phyloP scores from a whole-genome alignment of 2,888 invertebrate species.

The Clanis bilineata region DNA sequence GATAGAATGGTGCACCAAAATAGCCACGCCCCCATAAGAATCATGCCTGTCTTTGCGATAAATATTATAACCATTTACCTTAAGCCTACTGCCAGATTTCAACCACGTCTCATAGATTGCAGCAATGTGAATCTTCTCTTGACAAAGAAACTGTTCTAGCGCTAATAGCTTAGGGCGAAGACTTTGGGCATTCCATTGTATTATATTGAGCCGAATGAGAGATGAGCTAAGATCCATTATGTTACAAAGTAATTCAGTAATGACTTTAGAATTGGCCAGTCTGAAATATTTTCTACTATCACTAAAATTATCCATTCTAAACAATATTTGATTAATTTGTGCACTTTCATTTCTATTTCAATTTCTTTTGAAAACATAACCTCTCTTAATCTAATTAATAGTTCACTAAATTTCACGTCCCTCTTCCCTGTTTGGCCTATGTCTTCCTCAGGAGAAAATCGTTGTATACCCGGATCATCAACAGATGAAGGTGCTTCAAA shows the following conservation, averaged over 20 bases:
- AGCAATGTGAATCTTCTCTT: no score
- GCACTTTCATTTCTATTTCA: conserved; percentile 10
- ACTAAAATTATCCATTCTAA: conserved; percentile 17
- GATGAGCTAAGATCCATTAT: conserved; percentile 16
- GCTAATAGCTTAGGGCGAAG: conserved; percentile 8
- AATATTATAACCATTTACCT: background rate
- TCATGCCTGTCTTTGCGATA: conserved; percentile 11
- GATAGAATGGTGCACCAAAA: conserved; percentile 31
- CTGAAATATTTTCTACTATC: conserved; percentile 8
- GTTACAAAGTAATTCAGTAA: background rate
- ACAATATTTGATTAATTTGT: conserved; percentile 11
- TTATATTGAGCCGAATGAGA: conserved; percentile 22
- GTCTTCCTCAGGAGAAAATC: no score
- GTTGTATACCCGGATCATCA: no score
- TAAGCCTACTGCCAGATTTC: background rate
- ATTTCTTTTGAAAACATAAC: background rate
- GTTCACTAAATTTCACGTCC: background rate
- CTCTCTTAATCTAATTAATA: conserved; percentile 2
- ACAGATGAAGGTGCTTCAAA: no score
- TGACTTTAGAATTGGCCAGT: background rate
- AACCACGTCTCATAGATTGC: no score
- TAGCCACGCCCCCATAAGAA: conserved; percentile 28
- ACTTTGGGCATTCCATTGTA: conserved; percentile 19
- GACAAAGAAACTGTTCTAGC: no score
- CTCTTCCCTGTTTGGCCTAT: background rate